Base-by-base conservation (phyloP, 2,113 vertebrate genomes). In the Catharus bicknelli region DNA sequence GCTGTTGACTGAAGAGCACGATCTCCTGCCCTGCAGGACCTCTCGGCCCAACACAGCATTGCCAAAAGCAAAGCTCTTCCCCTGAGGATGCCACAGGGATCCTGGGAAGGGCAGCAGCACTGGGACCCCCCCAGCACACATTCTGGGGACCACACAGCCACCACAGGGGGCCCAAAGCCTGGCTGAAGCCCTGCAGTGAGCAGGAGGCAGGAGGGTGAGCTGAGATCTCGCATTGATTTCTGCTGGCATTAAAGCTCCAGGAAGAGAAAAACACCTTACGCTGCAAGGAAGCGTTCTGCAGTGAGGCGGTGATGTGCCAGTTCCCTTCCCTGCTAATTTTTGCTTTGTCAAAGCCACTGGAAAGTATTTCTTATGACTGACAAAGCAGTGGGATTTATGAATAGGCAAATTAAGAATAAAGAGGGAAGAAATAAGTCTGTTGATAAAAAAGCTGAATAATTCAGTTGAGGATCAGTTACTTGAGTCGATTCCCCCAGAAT, bases 361-460 rank as follows among this genome's bases (percentile, higher is more conserved):
- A 89, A 94, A 93, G 91, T 88, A 90, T 90, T 96, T 95, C 86
- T 91, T 87, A 32, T 87, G 95, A 93, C 89, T 96, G 95, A 94
- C 94, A 95, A 94, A 96, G 93, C 69, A 4, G 72, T 86, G 76
- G 92, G 75, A 96, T 88, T 95, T 95, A 94, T 93, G 95, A 95
- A 96, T 96, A 96, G 94, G 83, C 90, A 95, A 91, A 95, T 94
- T 95, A 94, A 84, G 90, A 92, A 86, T 72, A 94, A 96, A 95
- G 90, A 95, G 61, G 73, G n/a, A 88, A 93, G 92, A 80, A 94
- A 86, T 93, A 87, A 93, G 91, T 85, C 88, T 95, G 90, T 95
- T 94, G 94, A 95, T 95, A 94, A 89, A 95, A 94, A 96, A 96
- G 83, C 89, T 96, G 95, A 97, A 97, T 96, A 95, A 96, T 95